Conservation (phyloP, 2,888 invertebrate genomes). For the Diaphora mendica region DNA sequence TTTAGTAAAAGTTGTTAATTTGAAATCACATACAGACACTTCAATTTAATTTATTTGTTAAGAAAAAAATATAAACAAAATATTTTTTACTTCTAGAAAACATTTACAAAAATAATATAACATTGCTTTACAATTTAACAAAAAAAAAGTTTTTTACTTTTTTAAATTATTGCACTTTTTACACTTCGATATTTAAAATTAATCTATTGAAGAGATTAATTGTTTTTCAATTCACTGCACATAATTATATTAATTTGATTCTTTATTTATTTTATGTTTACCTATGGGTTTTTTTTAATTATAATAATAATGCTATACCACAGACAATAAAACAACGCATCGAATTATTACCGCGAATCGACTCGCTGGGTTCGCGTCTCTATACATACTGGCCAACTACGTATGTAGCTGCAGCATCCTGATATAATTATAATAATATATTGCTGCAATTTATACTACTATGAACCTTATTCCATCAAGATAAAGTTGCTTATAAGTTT, state of each 20-base stretch:
- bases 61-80: no score
- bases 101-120: no score
- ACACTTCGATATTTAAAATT: neutral
- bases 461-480: neutral
- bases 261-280: neutral
- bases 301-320: neutral
- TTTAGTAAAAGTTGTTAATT: no score
- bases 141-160: neutral
- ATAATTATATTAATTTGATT: neutral
- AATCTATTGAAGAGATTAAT: neutral
- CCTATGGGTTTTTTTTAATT: neutral
- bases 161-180: neutral
- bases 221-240: neutral
- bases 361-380: neutral
- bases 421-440: neutral
- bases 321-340: slow-evolving; percentile 4
- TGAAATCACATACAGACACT: no score
- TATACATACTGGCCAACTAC: slow-evolving; percentile 15
- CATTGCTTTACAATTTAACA: neutral
- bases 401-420: slow-evolving; percentile 19
- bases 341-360: neutral
- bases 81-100: no score
- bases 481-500: slow-evolving; percentile 5
- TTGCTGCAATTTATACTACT: neutral
- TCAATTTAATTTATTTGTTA: no score